Conservation (phyloP, 2,888 invertebrate species). For the Mystacides longicornis region DNA sequence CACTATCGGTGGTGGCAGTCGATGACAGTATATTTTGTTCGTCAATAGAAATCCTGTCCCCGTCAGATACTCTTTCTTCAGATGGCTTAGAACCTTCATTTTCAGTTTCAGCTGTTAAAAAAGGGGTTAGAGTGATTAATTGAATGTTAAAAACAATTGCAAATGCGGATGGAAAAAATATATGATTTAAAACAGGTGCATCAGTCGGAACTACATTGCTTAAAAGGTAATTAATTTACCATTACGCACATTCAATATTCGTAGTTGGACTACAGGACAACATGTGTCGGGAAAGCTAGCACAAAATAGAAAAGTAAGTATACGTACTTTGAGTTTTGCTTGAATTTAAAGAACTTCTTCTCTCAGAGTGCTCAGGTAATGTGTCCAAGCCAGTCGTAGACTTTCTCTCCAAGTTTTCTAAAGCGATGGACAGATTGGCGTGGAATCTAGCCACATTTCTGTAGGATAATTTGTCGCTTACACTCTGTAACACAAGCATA, state of each 20-base stretch:
- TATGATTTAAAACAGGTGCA: too few relatives aligned
- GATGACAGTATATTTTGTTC: slow-evolving; percentile 3
- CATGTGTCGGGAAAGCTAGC: too few relatives aligned
- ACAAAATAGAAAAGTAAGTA: too few relatives aligned
- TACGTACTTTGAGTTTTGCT: too few relatives aligned
- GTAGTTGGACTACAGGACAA: too few relatives aligned
- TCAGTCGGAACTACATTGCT: too few relatives aligned
- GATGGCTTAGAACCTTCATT: neutral
- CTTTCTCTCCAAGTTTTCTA: slow-evolving; percentile 40
- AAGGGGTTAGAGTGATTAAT: neutral
- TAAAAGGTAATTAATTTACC: too few relatives aligned
- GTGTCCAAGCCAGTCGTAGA: slow-evolving; percentile 9
- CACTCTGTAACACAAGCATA: slow-evolving; percentile 33
- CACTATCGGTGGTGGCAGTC: neutral
- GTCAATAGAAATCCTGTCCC: neutral
- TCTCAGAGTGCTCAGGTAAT: slow-evolving; percentile 9
- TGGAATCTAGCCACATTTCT: slow-evolving; percentile 40
- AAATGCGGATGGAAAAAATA: neutral
- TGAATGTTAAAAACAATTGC: neutral
- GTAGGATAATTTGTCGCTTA: slow-evolving; percentile 43
- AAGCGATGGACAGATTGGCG: slow-evolving; percentile 21
- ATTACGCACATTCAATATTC: too few relatives aligned
- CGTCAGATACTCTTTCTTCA: neutral
- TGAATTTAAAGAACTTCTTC: slow-evolving; percentile 1
- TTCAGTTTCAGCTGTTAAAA: neutral